Evolutionary conservation across 2,888 invertebrate genomes (phyloP), one percentile per base, ranked within the genome.

Genomic region (Macroteleia sp.): DNA sequence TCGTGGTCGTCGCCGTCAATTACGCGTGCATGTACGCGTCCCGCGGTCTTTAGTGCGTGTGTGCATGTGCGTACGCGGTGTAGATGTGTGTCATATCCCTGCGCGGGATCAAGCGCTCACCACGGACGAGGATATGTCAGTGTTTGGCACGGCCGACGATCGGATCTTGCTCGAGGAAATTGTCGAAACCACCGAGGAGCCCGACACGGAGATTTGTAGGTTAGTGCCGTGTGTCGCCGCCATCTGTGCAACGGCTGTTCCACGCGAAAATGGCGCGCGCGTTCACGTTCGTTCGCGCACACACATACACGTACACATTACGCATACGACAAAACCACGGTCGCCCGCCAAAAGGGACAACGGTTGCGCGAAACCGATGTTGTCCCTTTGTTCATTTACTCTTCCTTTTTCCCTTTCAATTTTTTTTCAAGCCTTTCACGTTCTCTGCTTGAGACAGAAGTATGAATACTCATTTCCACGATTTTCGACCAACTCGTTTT

Each of bases 141-240:
- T 93, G 91, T 93, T 93, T 91, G 91, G 89, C 85, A 90, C 89
- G 86, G 92, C 91, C 82, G 93, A 93, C 85, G 92, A 92, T 86
- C 90, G 92, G 83, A 91, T 92, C 89, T 91, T 92, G 88, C 92
- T 93, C 82, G 92, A 92, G 85, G 92, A 92, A 90, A 92, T 92
- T 85, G 92, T 92, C 87, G 92, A 93, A 84, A 92, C 88, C 85
- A 92, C 92, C 85, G 93, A 93, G 80, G 91, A 91, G 77, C 88
- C 88, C 79, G 90, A 90, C 75, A 61, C 85, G 22, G 88, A 88
- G 34, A 81, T 88, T 82, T 91, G 89, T 85, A 88, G 90, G 91
- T 91, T 78, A 88, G 86, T 85, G 28, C 54, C 48, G 70, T 20
- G 61, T 54, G 52, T 46, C 62, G 71, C 64, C 71, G 62, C 71